Evolutionary conservation across 2,888 invertebrate genomes (phyloP), one percentile per base, ranked within the genome.

Genomic region (Leucophenga maculata): DNA sequence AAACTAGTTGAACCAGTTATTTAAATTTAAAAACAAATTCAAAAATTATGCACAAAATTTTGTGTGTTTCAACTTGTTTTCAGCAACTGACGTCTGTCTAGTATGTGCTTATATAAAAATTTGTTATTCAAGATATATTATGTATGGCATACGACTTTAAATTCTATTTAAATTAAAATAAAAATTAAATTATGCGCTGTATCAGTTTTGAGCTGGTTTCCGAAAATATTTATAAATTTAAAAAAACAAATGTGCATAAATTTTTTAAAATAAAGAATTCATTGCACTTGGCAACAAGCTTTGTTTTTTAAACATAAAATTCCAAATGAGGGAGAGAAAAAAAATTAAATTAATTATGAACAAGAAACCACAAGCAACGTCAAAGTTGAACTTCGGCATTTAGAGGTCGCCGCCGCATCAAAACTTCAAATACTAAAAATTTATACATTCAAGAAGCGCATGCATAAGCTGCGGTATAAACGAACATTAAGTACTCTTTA

Each of bases 321-420:
- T 39, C 11, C 39, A 39, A 39, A 39, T 39, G 11, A 39, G 1
- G n/a, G 1, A 50, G n/a, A 6, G 16, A n/a, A 14, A 57, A 14
- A 26, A 22, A n/a, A n/a, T n/a, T 57, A 26, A 57, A 57, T 57
- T 26, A 57, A 57, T 8, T 16, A n/a, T 50, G 4, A 62, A 62
- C 20, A 46, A 44, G 16, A 52, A 48, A 18, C 44, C 48, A 16
- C 50, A 52, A 65, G 18, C 65, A 65, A 50, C 31, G 32, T 55
- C 39, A 32, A 22, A 46, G 44, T 57, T 80, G 80, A 80, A 81
- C 80, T 80, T 80, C 72, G 77, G 75, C 80, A 80, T 80, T 80
- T 80, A 79, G 72, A 75, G 77, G 76, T 76, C 77, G 75, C 66
- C 77, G 75, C 66, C 60, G 55, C 67, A 60, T 31, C 52, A 31